Evolutionary conservation across 2,888 invertebrate genomes (phyloP).

Genomic region (Pristionchus exspectatus): DNA sequence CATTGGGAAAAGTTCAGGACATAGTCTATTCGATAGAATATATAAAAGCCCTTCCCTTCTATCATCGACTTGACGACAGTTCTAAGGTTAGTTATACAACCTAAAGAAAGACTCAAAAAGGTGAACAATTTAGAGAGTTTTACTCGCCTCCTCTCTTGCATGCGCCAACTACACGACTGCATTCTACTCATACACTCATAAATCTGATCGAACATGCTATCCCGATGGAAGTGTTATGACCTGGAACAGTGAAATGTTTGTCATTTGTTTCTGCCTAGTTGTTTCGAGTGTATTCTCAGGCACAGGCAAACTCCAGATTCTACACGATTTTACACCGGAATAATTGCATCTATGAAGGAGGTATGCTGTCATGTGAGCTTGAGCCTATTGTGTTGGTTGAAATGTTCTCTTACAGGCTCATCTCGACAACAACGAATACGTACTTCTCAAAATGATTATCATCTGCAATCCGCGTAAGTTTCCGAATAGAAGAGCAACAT

Average conservation of each 20-base stretch:
- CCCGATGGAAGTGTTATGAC: neutral
- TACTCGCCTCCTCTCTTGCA: neutral
- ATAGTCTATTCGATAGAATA: neutral
- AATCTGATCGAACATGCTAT: neutral
- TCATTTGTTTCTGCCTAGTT: neutral
- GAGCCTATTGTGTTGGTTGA: neutral
- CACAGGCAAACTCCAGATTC: neutral
- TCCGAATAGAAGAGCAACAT: neutral
- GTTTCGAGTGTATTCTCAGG: neutral
- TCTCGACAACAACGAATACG: neutral
- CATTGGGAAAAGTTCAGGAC: neutral
- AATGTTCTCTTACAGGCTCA: neutral
- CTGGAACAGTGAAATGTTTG: neutral
- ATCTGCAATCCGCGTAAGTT: neutral
- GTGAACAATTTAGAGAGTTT: neutral
- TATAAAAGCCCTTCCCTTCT: neutral
- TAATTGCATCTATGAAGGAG: neutral
- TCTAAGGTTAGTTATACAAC: neutral
- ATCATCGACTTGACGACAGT: neutral
- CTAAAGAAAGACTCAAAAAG: neutral
- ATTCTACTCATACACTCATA: neutral
- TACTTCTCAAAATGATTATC: neutral
- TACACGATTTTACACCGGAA: neutral
- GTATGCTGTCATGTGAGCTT: neutral
- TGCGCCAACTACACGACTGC: neutral